Base-by-base conservation (phyloP, 2,113 vertebrate species). In the Morone saxatilis region DNA sequence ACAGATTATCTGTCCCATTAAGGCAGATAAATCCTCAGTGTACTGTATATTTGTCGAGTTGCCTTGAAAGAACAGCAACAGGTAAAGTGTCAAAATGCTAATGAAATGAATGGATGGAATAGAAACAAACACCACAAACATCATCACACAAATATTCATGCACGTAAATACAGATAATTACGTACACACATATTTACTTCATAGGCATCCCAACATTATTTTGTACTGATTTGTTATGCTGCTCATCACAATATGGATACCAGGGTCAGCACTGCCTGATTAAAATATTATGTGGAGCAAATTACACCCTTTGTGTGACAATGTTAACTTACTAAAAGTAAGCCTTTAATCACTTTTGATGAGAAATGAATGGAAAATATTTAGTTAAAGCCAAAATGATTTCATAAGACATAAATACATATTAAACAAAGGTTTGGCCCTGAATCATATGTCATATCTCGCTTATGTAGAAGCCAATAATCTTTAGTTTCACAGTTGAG, bases 1-100 rank as follows among this genome's bases (percentile, higher is more conserved):
- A 22, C 25, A 17, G n/a, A 50, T 67, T 48, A 17, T 50, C 22
- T 36, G 47, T 36, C 45, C 14, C 14, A 68, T 50, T 19, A 40
- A 41, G 60, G 40, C 31, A 62, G 4, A 40, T 10, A 41, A 61
- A 68, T 40, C 74, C 65, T 47, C 20, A 25, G 36, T 43, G 59
- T 36, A 63, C 51, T 41, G 59, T 77, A 36, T 65, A 77, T 77
- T 59, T 56, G 48, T 65, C 5, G n/a, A 56, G 38, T 45, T 38
- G 6, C n/a, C 40, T 20, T 51, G 43, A 38, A 36, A 63, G 65
- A 47, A 12, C 4, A 20, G 60, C 20, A 25, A 82, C 54, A 43
- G 65, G 54, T 62, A 25, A 54, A 53, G 63, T 66, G 61, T 59
- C 7, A 6, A 75, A 41, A 56, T 70, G 8, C 65, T 47, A 38